phyloP scores from a whole-genome alignment of 2,113 vertebrate species.

The Solenodon paradoxus region DNA sequence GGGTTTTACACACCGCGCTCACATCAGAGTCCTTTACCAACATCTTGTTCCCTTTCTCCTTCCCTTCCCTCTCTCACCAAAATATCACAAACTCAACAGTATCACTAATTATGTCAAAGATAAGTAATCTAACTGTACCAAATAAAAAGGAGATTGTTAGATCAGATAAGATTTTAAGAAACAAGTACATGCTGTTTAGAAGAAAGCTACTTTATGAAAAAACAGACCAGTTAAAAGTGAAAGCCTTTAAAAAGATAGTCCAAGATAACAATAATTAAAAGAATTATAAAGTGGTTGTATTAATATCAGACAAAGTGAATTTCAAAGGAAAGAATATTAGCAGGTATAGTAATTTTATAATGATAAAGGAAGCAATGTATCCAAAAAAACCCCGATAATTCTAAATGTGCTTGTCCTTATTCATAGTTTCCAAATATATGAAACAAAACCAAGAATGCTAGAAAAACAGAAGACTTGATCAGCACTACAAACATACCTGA shows the following conservation, averaged over 20 bases:
- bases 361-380: background rate
- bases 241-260: background rate
- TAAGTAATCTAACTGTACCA: background rate
- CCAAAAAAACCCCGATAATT: background rate
- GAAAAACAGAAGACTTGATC: background rate
- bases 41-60: too few relatives aligned
- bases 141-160: background rate
- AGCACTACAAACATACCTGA: background rate
- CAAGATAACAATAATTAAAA: background rate
- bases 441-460: background rate
- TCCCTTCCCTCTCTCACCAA: too few relatives aligned
- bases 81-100: background rate
- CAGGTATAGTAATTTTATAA: background rate
- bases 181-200: background rate
- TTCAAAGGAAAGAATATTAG: background rate
- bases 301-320: background rate
- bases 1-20: too few relatives aligned
- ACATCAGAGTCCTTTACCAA: too few relatives aligned
- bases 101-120: background rate
- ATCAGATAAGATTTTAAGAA: background rate
- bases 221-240: background rate
- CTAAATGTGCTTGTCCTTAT: background rate
- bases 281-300: background rate
- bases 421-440: too few relatives aligned
- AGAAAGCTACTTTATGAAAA: background rate